A percentile compares a stretch with the other conserved stretches of the same genome.
Conservation (phyloP, 2,113 vertebrate genomes). For the Corvus hawaiiensis region DNA sequence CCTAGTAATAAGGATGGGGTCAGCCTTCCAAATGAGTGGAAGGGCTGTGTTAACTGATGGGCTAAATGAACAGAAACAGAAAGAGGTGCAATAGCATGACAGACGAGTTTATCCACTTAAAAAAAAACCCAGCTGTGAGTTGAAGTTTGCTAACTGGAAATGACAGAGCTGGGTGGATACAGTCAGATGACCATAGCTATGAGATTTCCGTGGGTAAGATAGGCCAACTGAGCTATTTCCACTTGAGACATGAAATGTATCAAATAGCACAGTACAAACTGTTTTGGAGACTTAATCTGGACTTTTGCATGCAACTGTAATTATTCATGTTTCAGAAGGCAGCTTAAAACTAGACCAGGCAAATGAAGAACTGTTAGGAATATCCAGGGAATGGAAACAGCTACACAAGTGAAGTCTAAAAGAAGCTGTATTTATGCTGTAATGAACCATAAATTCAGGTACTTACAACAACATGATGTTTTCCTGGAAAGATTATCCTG, state of each 20-base stretch:
- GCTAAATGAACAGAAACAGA: neutral
- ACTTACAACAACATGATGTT: neutral
- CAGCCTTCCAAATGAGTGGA: neutral
- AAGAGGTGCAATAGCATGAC: neutral
- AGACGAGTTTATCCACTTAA: neutral
- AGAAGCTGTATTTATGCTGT: neutral
- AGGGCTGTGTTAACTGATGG: neutral
- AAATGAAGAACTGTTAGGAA: neutral
- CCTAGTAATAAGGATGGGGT: neutral
- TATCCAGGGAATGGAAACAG: neutral
- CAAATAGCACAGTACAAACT: neutral
- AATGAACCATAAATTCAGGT: neutral
- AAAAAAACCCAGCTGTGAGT: neutral
- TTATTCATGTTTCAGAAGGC: neutral
- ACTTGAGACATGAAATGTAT: neutral
- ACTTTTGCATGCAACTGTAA: neutral
- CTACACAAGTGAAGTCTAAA: neutral
- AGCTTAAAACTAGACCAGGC: neutral
- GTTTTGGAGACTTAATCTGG: neutral
- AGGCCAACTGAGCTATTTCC: neutral
- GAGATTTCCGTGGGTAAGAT: neutral
- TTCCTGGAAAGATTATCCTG: neutral
- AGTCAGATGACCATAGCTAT: neutral
- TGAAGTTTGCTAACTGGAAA: neutral
- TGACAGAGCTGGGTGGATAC: neutral